Evolutionary conservation across 2,113 vertebrate species (phyloP), one percentile per base, ranked within the genome.

Genomic region (Dasyurus viverrinus): DNA sequence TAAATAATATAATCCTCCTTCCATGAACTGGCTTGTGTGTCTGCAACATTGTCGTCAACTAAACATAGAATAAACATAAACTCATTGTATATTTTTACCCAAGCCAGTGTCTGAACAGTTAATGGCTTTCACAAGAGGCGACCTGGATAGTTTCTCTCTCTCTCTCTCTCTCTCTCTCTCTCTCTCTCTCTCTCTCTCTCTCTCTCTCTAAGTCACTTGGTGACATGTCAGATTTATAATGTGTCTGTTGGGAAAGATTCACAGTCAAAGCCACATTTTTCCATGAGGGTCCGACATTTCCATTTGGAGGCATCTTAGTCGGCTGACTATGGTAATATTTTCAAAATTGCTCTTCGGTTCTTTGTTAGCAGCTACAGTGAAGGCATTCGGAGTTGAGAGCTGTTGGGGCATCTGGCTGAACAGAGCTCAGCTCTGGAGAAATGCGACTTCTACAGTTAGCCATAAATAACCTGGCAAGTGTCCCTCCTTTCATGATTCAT

Each of bases 281-380:
- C 93, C 53, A 52, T 93, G 93, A 98, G 92, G 90, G 92, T 96
- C 94, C 42, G 92, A 60, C 60, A 91, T 94, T 94, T 95, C 93
- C 47, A 42, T 97, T 97, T 93, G 89, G 93, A 97, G 95, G 90
- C 60, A 60, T 95, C 96, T 97, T 95, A 96, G 96, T 93, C 26
- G 68, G 96, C 96, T 90, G 94, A 94, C 91, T 94, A 54, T n/a
- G 93, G 94, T 92, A 97, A 94, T 98, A 96, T 94, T 98, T 97
- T 96, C 90, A 96, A 97, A 96, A 98, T 97, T 0, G 60, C 96
- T 98, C 89, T 68, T 96, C 96, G 96, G 54, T 92, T 95, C 57
- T 12, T 98, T 91, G 89, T 97, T 96, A 97, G 92, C 92, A 95
- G 94, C 96, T 97, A 96, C 95, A 96, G 97, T 97, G 97, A 96